A percentile compares a stretch with the other conserved stretches of the same genome.
phyloP scores from a whole-genome alignment of 2,888 invertebrate genomes.

The Cheilosia vernalis region DNA sequence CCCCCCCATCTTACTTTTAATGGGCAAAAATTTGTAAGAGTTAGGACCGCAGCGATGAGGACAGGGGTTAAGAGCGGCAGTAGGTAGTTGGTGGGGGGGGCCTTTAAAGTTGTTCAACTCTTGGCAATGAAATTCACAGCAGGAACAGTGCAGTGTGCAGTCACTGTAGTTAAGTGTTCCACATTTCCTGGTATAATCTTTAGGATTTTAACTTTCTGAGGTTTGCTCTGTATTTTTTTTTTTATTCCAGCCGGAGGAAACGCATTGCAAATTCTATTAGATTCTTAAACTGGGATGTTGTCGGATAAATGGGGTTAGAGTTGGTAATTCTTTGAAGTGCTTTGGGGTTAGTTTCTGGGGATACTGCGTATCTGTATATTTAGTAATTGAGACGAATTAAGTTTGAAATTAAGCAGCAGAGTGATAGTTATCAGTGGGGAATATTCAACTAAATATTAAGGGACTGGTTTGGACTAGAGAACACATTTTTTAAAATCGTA shows the following conservation, averaged over 20 bases:
- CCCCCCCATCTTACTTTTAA: constrained; percentile 17
- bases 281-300: constrained; percentile 17
- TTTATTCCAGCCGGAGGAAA: neutral
- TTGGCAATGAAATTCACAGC: constrained; percentile 27
- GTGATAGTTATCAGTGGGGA: neutral
- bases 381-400: constrained; percentile 1
- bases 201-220: constrained; percentile 12
- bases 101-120: neutral
- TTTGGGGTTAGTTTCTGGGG: constrained; percentile 1
- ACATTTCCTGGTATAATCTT: constrained; percentile 8
- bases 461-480: no score
- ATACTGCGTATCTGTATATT: neutral
- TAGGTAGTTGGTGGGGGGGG: neutral
- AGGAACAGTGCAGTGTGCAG: neutral
- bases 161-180: neutral
- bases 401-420: neutral
- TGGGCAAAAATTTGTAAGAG: constrained; percentile 25
- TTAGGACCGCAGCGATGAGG: neutral
- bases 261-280: constrained; percentile 14
- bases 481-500: no score
- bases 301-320: constrained; percentile 12
- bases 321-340: constrained; percentile 9
- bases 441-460: neutral
- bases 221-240: neutral
- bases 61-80: constrained; percentile 27